These are phyloP conservation scores for Stenotaenia linearis DNA, from an alignment of 2,888 invertebrate species.

Conservation along the genomic window DNA sequence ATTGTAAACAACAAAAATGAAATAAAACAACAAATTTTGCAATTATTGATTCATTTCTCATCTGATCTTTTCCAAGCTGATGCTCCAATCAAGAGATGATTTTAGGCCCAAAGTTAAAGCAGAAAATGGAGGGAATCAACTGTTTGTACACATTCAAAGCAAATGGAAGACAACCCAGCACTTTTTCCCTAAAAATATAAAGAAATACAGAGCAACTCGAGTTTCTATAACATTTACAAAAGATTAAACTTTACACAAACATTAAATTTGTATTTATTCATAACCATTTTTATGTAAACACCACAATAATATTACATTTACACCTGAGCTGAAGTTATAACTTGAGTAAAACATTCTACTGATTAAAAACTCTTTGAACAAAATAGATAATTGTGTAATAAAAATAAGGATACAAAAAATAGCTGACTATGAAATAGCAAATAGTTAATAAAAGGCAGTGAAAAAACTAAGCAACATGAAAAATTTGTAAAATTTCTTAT, in stretches of 20 bases:
- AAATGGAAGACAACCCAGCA: constrained; percentile 2
- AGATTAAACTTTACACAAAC: neutral
- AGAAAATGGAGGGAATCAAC: neutral
- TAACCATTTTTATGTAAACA: neutral
- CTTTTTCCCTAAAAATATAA: neutral
- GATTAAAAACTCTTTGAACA: neutral
- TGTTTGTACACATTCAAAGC: neutral
- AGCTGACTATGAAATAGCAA: neutral
- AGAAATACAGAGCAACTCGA: neutral
- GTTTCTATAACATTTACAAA: neutral
- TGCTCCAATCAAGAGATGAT: neutral
- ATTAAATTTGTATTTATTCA: neutral
- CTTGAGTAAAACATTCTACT: neutral
- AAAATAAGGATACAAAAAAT: neutral
- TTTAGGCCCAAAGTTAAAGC: neutral
- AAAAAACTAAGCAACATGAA: neutral
- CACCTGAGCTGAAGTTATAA: neutral
- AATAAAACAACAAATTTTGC: neutral
- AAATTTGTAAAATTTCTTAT: constrained; percentile 8
- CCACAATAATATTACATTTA: neutral
- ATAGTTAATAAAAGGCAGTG: constrained; percentile 5
- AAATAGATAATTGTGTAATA: neutral
- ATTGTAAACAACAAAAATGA: neutral
- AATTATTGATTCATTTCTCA: neutral
- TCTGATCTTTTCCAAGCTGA: neutral